These are phyloP conservation scores for Acrocephalus kingi DNA, from an alignment of 2,113 vertebrate genomes.

Conservation along the genomic window DNA sequence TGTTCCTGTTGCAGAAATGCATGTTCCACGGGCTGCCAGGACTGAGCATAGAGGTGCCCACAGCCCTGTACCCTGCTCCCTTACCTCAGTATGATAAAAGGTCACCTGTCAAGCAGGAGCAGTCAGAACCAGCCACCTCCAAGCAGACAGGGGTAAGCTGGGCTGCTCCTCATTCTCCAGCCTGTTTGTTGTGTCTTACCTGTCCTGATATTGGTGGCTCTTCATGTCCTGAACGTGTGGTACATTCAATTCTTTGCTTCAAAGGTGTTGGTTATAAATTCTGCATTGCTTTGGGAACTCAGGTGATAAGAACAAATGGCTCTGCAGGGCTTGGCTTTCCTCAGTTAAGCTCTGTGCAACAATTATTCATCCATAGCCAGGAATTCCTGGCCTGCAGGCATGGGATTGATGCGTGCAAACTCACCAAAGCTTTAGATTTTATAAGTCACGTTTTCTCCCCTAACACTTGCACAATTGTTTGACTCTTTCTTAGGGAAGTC, in stretches of 20 bases:
- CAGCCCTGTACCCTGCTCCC: constrained; percentile 86
- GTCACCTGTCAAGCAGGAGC: constrained; percentile 71
- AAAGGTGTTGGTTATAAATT: neutral
- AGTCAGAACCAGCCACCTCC: constrained; percentile 48
- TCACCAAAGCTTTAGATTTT: neutral
- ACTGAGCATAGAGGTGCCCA: constrained; percentile 85
- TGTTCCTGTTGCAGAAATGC: constrained; percentile 78
- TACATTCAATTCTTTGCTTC: neutral
- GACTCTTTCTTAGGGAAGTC: neutral
- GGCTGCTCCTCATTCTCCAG: neutral
- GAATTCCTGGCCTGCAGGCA: neutral
- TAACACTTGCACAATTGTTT: neutral
- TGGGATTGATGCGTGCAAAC: neutral
- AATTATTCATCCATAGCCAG: neutral
- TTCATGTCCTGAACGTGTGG: neutral
- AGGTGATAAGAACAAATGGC: neutral
- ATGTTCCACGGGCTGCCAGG: constrained; percentile 95
- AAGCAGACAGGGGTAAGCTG: constrained; percentile 76
- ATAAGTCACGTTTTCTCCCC: constrained; percentile 6
- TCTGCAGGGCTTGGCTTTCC: neutral
- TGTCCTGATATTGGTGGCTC: fast-evolving
- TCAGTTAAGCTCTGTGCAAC: neutral
- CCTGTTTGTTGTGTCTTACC: neutral
- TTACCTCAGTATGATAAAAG: constrained; percentile 89
- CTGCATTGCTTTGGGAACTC: neutral